A percentile compares a stretch with the other conserved stretches of the same genome.
These are phyloP conservation scores for Periophthalmus modestus DNA, from an alignment of 2,113 vertebrate species.

Conservation along the genomic window DNA sequence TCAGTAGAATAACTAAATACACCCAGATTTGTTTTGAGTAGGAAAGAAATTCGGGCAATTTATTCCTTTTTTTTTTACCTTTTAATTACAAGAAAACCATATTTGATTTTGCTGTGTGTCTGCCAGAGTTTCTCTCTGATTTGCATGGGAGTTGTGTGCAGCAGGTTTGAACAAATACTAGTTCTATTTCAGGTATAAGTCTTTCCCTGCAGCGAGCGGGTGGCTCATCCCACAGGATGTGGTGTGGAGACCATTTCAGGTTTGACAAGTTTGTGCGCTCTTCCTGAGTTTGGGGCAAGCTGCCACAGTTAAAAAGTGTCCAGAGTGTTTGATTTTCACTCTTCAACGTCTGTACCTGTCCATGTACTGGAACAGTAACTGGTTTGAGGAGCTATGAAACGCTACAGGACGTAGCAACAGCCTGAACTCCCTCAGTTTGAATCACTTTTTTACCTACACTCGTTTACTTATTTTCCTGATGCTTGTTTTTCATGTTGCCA, in stretches of 20 bases:
- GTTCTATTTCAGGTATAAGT: not conserved
- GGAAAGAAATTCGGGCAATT: conserved; percentile 14
- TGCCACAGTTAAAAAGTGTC: conserved; percentile 36
- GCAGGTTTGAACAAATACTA: conserved; percentile 42
- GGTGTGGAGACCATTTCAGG: conserved; percentile 45
- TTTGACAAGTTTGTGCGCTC: conserved; percentile 53
- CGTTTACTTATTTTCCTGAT: conserved; percentile 2
- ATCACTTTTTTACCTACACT: conserved; percentile 4
- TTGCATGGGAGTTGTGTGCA: not conserved
- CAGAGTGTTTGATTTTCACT: conserved; percentile 21
- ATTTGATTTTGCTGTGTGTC: not conserved
- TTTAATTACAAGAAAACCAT: not conserved
- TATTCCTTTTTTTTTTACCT: not conserved
- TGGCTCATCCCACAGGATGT: conserved; percentile 17
- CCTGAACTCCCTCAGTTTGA: conserved; percentile 2
- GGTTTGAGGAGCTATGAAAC: conserved; percentile 10
- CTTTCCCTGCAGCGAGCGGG: not conserved
- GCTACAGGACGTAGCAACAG: conserved; percentile 18
- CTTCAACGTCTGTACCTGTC: conserved; percentile 17
- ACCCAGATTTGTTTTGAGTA: conserved; percentile 5
- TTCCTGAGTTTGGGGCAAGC: conserved; percentile 15
- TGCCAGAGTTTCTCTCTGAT: not conserved
- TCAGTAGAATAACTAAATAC: conserved; percentile 27
- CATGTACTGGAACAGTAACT: conserved; percentile 19
- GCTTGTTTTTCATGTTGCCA: conserved; percentile 14